Evolutionary conservation across 2,797 vertebrate species (phyloP).

Genomic region (Enteromius trimaculatus): DNA sequence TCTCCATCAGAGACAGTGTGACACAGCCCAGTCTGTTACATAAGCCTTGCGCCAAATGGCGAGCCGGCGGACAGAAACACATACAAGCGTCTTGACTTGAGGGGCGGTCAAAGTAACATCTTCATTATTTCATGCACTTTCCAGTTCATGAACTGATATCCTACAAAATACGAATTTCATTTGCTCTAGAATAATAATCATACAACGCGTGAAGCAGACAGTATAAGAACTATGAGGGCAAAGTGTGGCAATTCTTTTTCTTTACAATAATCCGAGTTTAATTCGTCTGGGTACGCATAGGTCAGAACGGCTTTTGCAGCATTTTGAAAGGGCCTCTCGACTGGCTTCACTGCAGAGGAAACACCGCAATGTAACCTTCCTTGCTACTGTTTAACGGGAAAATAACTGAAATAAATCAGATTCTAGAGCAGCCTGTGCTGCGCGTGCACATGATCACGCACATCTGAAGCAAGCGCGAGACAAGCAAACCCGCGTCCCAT

Average conservation of each 20-base stretch:
- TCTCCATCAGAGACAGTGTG: slow-evolving; percentile 49
- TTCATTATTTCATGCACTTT: background rate
- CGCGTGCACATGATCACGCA: slow-evolving; percentile 20
- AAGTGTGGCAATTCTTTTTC: background rate
- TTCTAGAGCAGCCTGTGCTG: background rate
- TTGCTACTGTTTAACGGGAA: slow-evolving; percentile 18
- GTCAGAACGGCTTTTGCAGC: slow-evolving; percentile 10
- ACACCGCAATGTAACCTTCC: slow-evolving; percentile 55
- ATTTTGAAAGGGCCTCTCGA: slow-evolving; percentile 51
- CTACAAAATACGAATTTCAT: background rate
- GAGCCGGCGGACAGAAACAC: slow-evolving; percentile 43
- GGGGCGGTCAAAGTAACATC: background rate
- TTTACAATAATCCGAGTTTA: background rate
- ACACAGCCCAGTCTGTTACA: slow-evolving; percentile 58
- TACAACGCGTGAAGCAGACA: background rate
- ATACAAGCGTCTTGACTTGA: slow-evolving; percentile 2
- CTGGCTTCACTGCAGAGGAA: slow-evolving; percentile 56
- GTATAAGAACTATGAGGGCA: background rate
- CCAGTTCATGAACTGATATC: background rate
- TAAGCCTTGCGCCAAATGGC: slow-evolving; percentile 62
- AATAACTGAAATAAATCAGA: slow-evolving; percentile 21
- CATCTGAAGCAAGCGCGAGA: slow-evolving; percentile 16
- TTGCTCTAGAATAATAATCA: background rate
- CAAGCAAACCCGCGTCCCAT: slow-evolving; percentile 44
- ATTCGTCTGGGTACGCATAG: background rate